phyloP scores from a whole-genome alignment of 1,140 invertebrate genomes.

The Oppia nitens region DNA sequence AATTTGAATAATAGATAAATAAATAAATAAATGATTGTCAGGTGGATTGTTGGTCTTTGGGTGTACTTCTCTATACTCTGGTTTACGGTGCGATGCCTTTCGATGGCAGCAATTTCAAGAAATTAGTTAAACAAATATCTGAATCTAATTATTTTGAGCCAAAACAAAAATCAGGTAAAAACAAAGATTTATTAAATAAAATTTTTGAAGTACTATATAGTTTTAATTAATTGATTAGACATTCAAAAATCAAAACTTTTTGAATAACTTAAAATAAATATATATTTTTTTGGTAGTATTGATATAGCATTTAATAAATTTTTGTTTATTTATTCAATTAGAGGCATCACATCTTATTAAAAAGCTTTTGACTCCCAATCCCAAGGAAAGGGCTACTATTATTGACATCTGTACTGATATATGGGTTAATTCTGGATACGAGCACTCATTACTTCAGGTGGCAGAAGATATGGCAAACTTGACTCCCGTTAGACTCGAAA shows the following conservation, averaged over 20 bases:
- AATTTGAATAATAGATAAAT: neutral
- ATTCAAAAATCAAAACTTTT: no score
- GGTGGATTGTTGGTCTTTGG: constrained; percentile 79
- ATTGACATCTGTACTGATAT: constrained; percentile 83
- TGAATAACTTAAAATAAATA: no score
- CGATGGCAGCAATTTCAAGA: constrained; percentile 93
- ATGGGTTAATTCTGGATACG: constrained; percentile 74
- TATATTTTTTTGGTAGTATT: constrained; percentile 9
- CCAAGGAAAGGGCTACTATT: constrained; percentile 70
- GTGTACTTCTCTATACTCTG: constrained; percentile 89
- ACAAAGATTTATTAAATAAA: neutral
- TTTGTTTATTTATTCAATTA: constrained; percentile 29
- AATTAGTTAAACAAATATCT: constrained; percentile 90
- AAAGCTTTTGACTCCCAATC: constrained; percentile 81
- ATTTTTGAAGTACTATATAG: no score
- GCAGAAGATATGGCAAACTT: constrained; percentile 73
- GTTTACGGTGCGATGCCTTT: constrained; percentile 99
- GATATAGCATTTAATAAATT: neutral
- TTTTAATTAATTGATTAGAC: no score
- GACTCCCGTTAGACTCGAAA: constrained; percentile 69
- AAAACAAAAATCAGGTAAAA: constrained; percentile 65
- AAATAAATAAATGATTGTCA: neutral
- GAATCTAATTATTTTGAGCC: constrained; percentile 94
- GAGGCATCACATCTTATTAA: constrained; percentile 83
- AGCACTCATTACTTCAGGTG: constrained; percentile 58